Evolutionary conservation across 2,113 vertebrate genomes (phyloP), one percentile per base, ranked within the genome.

Genomic region (Takifugu flavidus): DNA sequence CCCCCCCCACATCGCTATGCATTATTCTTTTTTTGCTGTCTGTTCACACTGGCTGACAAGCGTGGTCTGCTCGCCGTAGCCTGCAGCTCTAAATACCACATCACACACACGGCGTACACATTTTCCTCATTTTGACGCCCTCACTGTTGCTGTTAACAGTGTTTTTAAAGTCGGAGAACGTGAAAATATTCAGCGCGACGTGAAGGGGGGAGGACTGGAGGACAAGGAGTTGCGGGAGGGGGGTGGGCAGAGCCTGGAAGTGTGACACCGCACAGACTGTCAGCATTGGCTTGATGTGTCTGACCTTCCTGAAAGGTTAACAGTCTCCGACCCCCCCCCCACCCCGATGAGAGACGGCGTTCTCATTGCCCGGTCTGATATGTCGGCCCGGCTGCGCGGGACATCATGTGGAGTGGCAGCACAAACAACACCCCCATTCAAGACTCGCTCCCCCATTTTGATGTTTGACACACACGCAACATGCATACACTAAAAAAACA

Each of bases 261-360:
- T 55, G 68, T 6, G 45, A 74, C 27, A 26, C 53, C 67, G 46
- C 62, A 44, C 60, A 54, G 70, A 67, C 62, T 63, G 76, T 53
- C 71, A 49, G 65, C 14, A 49, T 14, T 62, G 56, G 68, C 62
- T 13, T 15, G 64, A 75, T 51, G 62, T 58, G 63, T 79, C 65
- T 75, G 80, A 73, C 71, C 53, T 28, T 85, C 70, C 62, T 57
- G 39, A 85, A 83, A 89, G 86, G 83, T 89, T 86, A 86, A 76
- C 70, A 51, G 65, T 58, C 75, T 47, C 67, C 71, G 56, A 64
- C 47, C 59, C 46, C 61, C 43, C 46, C 61, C 66, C 56, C 49
- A 4, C 25, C 55, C 62, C 67, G 12, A 82, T 82, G 61, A 68
- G 74, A 87, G 75, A 62, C 67, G 80, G 79, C 78, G 77, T 67